phyloP scores from a whole-genome alignment of 2,113 vertebrate species.

The Pao palembangensis region DNA sequence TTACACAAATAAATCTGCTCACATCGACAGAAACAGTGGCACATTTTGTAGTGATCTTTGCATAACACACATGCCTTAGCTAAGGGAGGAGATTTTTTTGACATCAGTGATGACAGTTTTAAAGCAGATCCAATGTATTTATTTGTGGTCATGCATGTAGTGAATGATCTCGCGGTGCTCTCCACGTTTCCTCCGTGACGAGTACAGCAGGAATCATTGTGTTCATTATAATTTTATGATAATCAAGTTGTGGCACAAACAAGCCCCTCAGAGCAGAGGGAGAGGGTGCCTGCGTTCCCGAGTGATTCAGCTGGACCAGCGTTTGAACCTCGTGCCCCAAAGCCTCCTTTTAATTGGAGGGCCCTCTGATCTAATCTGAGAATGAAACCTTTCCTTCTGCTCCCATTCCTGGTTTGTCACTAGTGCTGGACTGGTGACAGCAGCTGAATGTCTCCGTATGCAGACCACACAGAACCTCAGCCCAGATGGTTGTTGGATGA shows the following conservation, averaged over 20 bases:
- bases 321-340: conserved; percentile 3
- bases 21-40: conserved; percentile 48
- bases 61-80: conserved; percentile 38
- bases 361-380: conserved; percentile 44
- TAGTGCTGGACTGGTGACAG: not conserved
- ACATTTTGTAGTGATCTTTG: conserved; percentile 47
- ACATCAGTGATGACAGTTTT: not conserved
- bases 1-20: conserved; percentile 69
- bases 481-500: no score
- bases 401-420: conserved; percentile 10
- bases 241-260: conserved; percentile 43
- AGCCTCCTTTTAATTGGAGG: conserved; percentile 33
- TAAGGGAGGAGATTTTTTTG: not conserved
- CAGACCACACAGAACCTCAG: not conserved
- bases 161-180: not conserved
- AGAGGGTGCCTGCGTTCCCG: conserved; percentile 27
- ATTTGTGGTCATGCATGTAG: not conserved
- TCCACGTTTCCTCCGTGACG: not conserved
- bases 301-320: conserved; percentile 8
- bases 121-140: not conserved
- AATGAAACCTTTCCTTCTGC: conserved; percentile 3
- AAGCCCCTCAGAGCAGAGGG: conserved; percentile 36
- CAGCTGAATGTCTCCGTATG: not conserved
- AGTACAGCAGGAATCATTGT: conserved; percentile 15
- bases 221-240: conserved; percentile 30